These are phyloP conservation scores for Leuciscus waleckii DNA, from an alignment of 2,797 vertebrate species.

Conservation along the genomic window DNA sequence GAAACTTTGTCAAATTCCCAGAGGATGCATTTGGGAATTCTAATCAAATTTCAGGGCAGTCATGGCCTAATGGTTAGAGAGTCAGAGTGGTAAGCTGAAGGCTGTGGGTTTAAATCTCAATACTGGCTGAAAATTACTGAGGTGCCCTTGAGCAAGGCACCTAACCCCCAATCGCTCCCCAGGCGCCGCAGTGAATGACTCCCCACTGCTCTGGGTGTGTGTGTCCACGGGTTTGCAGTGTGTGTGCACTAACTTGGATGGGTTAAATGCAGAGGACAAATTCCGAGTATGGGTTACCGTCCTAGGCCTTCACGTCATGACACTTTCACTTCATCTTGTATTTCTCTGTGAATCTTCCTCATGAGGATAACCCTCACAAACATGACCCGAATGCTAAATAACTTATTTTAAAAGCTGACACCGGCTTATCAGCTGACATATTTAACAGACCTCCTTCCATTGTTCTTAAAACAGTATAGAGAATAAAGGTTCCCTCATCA, in stretches of 20 bases:
- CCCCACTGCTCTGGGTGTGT: background rate
- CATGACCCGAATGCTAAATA: background rate
- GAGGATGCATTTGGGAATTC: constrained; percentile 12
- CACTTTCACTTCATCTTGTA: background rate
- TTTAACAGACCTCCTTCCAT: constrained; percentile 47
- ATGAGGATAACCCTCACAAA: constrained; percentile 2
- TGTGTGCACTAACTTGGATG: background rate
- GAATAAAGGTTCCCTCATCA: constrained; percentile 49
- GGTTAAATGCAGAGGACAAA: background rate
- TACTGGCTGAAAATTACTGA: background rate
- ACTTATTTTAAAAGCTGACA: constrained; percentile 17
- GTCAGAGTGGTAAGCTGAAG: background rate
- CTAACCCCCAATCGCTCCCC: background rate
- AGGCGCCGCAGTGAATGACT: background rate
- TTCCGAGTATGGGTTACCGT: background rate
- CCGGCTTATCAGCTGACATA: constrained; percentile 38
- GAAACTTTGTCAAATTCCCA: background rate
- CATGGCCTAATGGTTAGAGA: background rate
- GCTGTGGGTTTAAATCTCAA: background rate
- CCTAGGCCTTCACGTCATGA: background rate
- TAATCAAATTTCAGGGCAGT: background rate
- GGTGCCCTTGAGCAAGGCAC: background rate
- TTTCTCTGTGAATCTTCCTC: constrained; percentile 7
- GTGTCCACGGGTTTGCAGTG: background rate
- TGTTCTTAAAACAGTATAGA: constrained; percentile 35